Evolutionary conservation across 2,888 invertebrate species (phyloP), one percentile per base, ranked within the genome.

Genomic region (Drosophila anomelani): DNA sequence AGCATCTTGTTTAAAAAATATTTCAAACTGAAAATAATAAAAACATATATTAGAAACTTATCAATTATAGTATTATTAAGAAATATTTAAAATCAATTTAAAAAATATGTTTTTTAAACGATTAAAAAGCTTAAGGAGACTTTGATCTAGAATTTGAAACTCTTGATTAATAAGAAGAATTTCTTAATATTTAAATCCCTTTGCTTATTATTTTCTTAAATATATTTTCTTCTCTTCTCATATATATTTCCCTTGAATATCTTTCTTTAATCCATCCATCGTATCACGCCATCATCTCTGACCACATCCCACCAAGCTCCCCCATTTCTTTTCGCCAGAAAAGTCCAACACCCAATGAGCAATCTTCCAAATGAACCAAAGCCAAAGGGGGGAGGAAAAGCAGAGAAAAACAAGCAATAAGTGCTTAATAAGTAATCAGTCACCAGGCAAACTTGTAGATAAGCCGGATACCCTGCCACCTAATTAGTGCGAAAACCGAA

Each of bases 381-480:
- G 29, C 53, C n/a, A 26, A 15, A 17, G 20, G n/a, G 51, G n/a
- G 36, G 13, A n/a, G 34, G 41, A n/a, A 13, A 15, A 26, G 17
- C 10, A 49, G 38, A 36, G 49, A 44, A 67, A 74, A 55, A 64
- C 70, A 57, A 67, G 66, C 60, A 63, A 66, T 79, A 85, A 83
- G 81, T 84, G 81, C 81, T 84, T 84, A 84, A 86, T 81, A 86
- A 84, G 81, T 74, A 67, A 86, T 83, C 84, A 84, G 76, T 84
- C 81, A 84, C 69, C 41, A 17, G 29, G 41, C n/a, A 44, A 47
- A 26, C 34, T 46, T 39, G 59, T 29, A 68, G 75, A 74, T 57
- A 74, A 57, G 58, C 62, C 63, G 53, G 34, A 53, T 71, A 44
- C 41, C 41, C 43, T 51, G 44, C 62, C 71, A 72, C 64, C 72